Conservation (phyloP, 2,888 invertebrate species). For the Temnothorax unifasciatus region DNA sequence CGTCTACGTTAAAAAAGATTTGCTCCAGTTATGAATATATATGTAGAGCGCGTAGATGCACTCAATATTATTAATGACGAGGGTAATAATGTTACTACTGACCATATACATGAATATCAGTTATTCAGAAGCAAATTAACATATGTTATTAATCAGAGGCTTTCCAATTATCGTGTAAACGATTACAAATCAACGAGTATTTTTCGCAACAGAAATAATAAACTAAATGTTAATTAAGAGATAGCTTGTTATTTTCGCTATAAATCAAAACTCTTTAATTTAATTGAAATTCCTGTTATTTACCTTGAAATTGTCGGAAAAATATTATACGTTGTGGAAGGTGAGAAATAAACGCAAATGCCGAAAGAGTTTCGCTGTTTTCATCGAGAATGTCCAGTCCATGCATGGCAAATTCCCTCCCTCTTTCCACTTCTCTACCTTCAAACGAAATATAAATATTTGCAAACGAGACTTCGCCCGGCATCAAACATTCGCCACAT, state of each 20-base stretch:
- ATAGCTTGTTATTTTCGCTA: slow-evolving; percentile 24
- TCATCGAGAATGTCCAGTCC: background rate
- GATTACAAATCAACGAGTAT: slow-evolving; percentile 40
- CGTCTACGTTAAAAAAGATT: slow-evolving; percentile 16
- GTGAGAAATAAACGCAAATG: slow-evolving; percentile 2
- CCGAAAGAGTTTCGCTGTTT: slow-evolving; percentile 11
- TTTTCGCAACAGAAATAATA: slow-evolving; percentile 26
- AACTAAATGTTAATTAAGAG: slow-evolving; percentile 28
- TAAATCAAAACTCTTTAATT: slow-evolving; percentile 16
- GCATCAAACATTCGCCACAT: slow-evolving; percentile 37
- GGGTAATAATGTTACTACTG: slow-evolving; percentile 23
- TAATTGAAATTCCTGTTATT: slow-evolving; percentile 12
- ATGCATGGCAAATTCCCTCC: background rate
- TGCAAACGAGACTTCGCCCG: slow-evolving; percentile 34
- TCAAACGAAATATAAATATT: slow-evolving; percentile 42
- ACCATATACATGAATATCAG: background rate
- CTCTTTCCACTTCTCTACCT: background rate
- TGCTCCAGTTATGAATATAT: background rate
- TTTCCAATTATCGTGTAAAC: slow-evolving; percentile 24
- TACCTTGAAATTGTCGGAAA: background rate
- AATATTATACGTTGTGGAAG: slow-evolving; percentile 13
- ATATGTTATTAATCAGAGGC: slow-evolving; percentile 35
- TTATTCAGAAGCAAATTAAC: slow-evolving; percentile 36
- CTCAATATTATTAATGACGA: slow-evolving; percentile 33
- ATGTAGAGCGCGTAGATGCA: background rate